Evolutionary conservation across 2,888 invertebrate species (phyloP).

Genomic region (Pristionchus entomophagus): DNA sequence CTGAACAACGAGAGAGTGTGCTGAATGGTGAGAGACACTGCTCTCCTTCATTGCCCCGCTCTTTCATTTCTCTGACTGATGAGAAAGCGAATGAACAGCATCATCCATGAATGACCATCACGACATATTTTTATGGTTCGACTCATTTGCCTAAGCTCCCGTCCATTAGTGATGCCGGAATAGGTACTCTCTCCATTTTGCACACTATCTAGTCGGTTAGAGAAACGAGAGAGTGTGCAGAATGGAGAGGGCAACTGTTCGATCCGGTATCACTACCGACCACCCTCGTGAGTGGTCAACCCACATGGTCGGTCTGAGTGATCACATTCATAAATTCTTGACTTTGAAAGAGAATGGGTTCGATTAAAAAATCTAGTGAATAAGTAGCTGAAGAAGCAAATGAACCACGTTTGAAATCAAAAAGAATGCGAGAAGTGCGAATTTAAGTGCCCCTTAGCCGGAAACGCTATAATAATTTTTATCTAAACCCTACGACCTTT

Average conservation of each 20-base stretch:
- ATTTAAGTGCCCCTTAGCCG: neutral
- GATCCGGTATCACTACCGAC: neutral
- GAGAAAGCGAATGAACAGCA: neutral
- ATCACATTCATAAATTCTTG: neutral
- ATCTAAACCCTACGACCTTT: too few relatives aligned
- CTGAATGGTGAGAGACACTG: too few relatives aligned
- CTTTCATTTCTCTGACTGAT: too few relatives aligned
- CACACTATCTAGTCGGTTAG: neutral
- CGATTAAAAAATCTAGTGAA: too few relatives aligned
- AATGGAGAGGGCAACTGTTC: neutral
- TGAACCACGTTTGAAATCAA: too few relatives aligned
- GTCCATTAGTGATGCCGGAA: neutral
- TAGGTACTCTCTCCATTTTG: too few relatives aligned
- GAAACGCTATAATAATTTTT: too few relatives aligned
- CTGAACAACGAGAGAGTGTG: too few relatives aligned
- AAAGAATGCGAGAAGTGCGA: neutral
- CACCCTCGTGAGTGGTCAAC: neutral
- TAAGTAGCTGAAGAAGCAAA: too few relatives aligned
- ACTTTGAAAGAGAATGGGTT: too few relatives aligned
- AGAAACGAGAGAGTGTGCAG: neutral
- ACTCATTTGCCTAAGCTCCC: neutral
- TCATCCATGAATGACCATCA: neutral
- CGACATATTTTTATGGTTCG: neutral
- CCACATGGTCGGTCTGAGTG: neutral
- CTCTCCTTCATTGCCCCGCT: too few relatives aligned